Base-by-base conservation (phyloP, 2,888 invertebrate species). In the Drosophila vallismaia region DNA sequence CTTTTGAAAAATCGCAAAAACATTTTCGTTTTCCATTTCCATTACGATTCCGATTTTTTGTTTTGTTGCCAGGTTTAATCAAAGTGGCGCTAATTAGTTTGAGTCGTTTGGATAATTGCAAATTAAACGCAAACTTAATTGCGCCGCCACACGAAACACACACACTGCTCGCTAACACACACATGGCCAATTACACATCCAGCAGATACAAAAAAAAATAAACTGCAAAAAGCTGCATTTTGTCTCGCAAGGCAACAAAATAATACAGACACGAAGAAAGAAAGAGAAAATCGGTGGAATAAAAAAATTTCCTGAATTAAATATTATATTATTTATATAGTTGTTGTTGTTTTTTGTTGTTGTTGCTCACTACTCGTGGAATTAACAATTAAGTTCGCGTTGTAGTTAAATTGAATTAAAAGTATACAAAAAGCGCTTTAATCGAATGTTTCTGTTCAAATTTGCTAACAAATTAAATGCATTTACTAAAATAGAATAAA, bases 41-140 rank as follows among this genome's bases (percentile, higher is more conserved):
- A 50, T 66, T 60, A 59, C 7, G n/a, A 40, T 50, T 63, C n/a
- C n/a, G n/a, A n/a, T n/a, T 87, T 38, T 29, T 52, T 70, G 63
- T 50, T 29, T 33, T 71, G 62, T 44, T 77, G 78, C 70, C 79
- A 81, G 79, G 85, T 71, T 87, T 76, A 86, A 88, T 85, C 88
- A 85, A 85, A 88, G 81, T 88, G 88, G 84, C 85, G 88, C 88
- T 85, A 85, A 85, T 85, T 85, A 88, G 86, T 85, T 87, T 80
- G 84, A 88, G 85, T 88, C 88, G 86, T 80, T 82, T 86, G 85
- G 85, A 85, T 85, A 85, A 88, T 85, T 85, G 88, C 85, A 85
- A 85, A 85, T 88, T 85, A 85, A 85, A 88, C 88, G 85, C 88
- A 75, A 88, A 83, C 56, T 81, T 85, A 88, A 84, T 84, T 84